Evolutionary conservation across 2,113 vertebrate species (phyloP), one percentile per base, ranked within the genome.

Genomic region (Centropus bengalensis): DNA sequence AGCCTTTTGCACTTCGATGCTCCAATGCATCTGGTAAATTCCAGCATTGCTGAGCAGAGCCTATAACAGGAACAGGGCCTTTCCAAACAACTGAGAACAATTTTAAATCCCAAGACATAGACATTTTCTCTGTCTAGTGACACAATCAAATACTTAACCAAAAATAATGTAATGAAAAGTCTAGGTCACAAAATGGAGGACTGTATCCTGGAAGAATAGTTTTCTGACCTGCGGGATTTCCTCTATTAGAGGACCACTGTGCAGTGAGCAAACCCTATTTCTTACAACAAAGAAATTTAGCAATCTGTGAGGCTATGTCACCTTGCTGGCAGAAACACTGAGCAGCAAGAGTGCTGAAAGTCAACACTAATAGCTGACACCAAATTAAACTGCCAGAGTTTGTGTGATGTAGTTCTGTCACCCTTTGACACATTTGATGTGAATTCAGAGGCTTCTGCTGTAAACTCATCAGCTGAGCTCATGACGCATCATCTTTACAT

Each of bases 361-460:
- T 97, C 96, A 97, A 97, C 97, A 95, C 97, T 97, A 98, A 97
- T 97, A 97, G 97, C 95, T 84, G 93, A 96, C 96, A 97, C 95
- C 97, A 97, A 97, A 98, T 98, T 97, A 98, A 97, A 97, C 96
- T 97, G 96, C 96, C 96, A 97, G 97, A 86, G 91, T 96, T 62
- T 52, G 95, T 93, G 97, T 97, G 97, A 97, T 97, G 96, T 91
- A 96, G 95, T 67, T 97, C 95, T 96, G 96, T 97, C 96, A 97
- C 95, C 95, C 96, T 94, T 96, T 94, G 96, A 97, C 97, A 97
- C 86, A 94, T 97, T 88, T 96, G 96, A 97, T 96, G 97, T 90
- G 96, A 96, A 96, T 91, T 96, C 94, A 81, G 92, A 77, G 86
- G 85, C 94, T 96, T 96, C 95, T 97, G 94, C 92, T 91, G 96